These are phyloP conservation scores for Balanococcus diminutus DNA, from an alignment of 2,888 invertebrate species.

Conservation along the genomic window DNA sequence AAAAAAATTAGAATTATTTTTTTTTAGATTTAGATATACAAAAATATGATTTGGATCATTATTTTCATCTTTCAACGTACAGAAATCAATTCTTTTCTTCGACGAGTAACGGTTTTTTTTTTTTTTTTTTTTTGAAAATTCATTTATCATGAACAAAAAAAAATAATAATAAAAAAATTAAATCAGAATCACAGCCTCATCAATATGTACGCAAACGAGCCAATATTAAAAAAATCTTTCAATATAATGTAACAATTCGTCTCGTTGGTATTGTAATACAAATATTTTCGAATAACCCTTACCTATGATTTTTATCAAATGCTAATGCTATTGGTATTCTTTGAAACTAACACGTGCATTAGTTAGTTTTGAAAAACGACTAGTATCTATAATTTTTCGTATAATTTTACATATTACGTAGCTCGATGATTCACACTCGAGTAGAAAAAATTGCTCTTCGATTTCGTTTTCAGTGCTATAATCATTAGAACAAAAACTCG, in stretches of 20 bases:
- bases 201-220: constrained; percentile 5
- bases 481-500: neutral
- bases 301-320: constrained; percentile 25
- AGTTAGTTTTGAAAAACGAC: neutral
- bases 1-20: neutral
- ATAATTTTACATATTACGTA: constrained; percentile 43
- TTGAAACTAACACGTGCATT: constrained; percentile 26
- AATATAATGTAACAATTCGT: neutral
- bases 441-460: neutral
- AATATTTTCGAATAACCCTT: constrained; percentile 7
- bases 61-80: neutral
- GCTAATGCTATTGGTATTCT: neutral
- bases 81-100: neutral
- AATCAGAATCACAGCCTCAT: neutral
- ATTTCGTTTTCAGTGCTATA: neutral
- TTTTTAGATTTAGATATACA: neutral
- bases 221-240: neutral
- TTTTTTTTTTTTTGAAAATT: constrained; percentile 32
- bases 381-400: constrained; percentile 20
- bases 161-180: neutral
- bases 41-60: neutral
- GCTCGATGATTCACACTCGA: constrained; percentile 8
- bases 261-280: constrained; percentile 13
- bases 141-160: constrained; percentile 30
- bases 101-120: neutral